These are phyloP conservation scores for Indicator indicator DNA, from an alignment of 2,113 vertebrate genomes.

Conservation along the genomic window DNA sequence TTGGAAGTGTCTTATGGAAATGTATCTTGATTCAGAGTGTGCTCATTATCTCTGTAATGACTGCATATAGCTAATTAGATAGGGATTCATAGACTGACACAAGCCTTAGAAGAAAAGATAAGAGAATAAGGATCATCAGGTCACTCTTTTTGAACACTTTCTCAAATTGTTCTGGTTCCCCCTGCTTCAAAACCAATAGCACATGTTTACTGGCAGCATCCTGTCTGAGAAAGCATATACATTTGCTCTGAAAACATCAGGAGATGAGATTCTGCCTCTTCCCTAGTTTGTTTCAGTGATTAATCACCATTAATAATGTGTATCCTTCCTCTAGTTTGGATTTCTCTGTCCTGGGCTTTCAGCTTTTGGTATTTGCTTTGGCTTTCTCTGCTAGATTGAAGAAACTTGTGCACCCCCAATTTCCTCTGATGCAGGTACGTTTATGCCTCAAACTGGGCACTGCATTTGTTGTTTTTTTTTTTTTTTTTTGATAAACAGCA, in stretches of 20 bases:
- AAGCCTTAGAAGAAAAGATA: slow-evolving; percentile 11
- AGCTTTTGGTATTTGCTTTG: neutral
- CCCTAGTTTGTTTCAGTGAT: slow-evolving; percentile 33
- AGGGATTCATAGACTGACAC: neutral
- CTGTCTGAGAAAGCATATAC: neutral
- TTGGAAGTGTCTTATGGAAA: neutral
- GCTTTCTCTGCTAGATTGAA: neutral
- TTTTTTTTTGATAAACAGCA: neutral
- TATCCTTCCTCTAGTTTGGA: slow-evolving; percentile 1
- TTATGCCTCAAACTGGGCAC: neutral
- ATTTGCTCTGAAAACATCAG: neutral
- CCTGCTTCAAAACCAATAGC: neutral
- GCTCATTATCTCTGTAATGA: slow-evolving; percentile 29
- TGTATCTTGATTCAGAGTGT: neutral
- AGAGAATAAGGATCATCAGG: neutral
- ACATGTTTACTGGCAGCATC: neutral
- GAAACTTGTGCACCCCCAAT: neutral
- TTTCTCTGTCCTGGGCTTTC: neutral
- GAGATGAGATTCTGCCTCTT: neutral
- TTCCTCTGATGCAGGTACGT: neutral
- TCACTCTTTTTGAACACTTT: neutral
- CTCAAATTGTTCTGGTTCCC: neutral
- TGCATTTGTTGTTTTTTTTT: neutral
- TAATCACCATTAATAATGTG: slow-evolving; percentile 18
- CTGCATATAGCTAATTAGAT: neutral